Base-by-base conservation (phyloP, 2,113 vertebrate genomes). In the Paramormyrops kingsleyae region DNA sequence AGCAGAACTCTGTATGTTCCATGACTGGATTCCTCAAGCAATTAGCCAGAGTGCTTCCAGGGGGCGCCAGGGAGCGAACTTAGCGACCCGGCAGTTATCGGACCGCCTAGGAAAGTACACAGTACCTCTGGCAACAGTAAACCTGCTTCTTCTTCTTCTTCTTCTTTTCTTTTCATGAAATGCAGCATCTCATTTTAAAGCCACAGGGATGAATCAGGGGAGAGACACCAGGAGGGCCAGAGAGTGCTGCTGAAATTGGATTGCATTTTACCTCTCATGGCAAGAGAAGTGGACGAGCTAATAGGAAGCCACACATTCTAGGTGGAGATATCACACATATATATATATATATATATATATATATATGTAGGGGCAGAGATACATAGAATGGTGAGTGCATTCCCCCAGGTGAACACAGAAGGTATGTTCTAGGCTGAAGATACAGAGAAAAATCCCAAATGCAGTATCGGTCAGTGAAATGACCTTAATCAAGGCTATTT, bases 21-120 rank as follows among this genome's bases (percentile, higher is more conserved):
- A 90, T 92, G 93, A 94, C 93, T 92, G 88, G 93, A 90, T 93
- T 92, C 93, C 90, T 93, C 92, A 94, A 93, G 93, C 94, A 94
- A 92, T 94, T 95, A 95, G 93, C 92, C 91, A 91, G 90, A 83
- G 19, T 90, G 90, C 93, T 89, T 91, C 89, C 89, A 91, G 88
- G 92, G 92, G 90, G 89, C 56, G 83, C 49, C 50, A 44, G 89
- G 7, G 24, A 59, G 52, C 77, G 62, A 10, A 24, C 70, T 53
- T 49, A 74, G 80, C 10, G 77, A 59, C 90, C 74, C 89, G 87
- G 84, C 90, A 90, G 91, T 91, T 92, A 92, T 92, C 92, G 85
- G 74, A 86, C 59, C 88, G 88, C 47, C 89, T 74, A 44, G 89
- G 91, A 35, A 88, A 39, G 86, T 88, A 89, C 85, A 88, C 83